Evolutionary conservation across 2,797 vertebrate genomes (phyloP), one percentile per base, ranked within the genome.

Genomic region (Enteromius anoplus): DNA sequence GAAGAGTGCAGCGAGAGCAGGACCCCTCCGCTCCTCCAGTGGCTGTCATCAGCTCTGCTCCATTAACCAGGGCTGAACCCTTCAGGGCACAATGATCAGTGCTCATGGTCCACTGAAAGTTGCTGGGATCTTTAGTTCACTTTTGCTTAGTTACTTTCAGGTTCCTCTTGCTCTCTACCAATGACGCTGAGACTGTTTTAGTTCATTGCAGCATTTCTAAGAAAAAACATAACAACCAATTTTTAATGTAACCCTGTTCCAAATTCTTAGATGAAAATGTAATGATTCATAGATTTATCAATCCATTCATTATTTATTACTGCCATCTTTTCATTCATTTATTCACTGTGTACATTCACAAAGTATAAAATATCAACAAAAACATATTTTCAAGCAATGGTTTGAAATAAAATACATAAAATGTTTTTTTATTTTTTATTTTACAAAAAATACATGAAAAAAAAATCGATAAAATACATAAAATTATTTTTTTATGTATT

Each of bases 11-110:
- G 84, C 96, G 96, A 89, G 96, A 97, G 90, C 97, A 98, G 64
- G 97, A 98, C 84, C 95, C 95, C 86, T 97, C 97, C 0, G 96
- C 90, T 1, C 97, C 97, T 0, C 97, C 97, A 0, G 97, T 98
- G 1, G 96, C 96, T 0, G 96, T 96, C 0, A 93, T 94, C 91
- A 98, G 92, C 91, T 97, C 96, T 73, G 94, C 93, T 87, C 97
- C 96, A 0, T 94, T 97, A 84, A 96, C 89, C 7, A 96, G 92
- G 0, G 95, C 95, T 62, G 94, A 90, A 0, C 90, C 90, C 86
- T 92, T 93, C 62, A 94, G 75, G 71, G 94, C 85, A 1, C 79
- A 64, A 23, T 23, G 78, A 47, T 75, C 78, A 69, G 60, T 4
- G 42, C 68, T 86, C 86, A 89, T 85, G 45, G 75, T 73, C 29